Percentiles rank a stretch among this genome's conserved stretches.
phyloP scores from a whole-genome alignment of 2,797 vertebrate genomes.

The Acridotheres tristis region DNA sequence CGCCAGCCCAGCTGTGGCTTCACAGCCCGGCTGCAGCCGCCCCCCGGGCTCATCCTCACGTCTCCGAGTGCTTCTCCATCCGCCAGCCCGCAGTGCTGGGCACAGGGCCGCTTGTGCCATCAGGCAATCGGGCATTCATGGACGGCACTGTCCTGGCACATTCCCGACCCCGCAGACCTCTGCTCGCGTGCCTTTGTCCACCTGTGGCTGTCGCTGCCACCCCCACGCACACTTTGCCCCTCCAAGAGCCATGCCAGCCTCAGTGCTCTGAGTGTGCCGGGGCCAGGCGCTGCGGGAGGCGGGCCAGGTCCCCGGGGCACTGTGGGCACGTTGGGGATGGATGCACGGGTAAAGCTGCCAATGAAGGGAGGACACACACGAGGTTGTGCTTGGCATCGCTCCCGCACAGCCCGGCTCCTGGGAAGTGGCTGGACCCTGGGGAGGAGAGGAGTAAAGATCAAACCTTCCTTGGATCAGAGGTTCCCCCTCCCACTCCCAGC shows the following conservation, averaged over 20 bases:
- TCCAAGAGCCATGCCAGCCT: conserved; percentile 51
- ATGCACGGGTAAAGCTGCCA: conserved; percentile 75
- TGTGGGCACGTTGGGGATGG: conserved; percentile 69
- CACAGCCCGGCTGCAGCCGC: not conserved
- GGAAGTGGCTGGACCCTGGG: conserved; percentile 47
- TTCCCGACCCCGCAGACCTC: not conserved
- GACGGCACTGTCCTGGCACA: fast-evolving
- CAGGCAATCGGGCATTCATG: fast-evolving
- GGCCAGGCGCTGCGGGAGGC: conserved; percentile 77
- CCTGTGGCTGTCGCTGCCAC: fast-evolving
- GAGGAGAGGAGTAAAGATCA: conserved; percentile 2
- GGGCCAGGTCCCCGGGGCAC: conserved; percentile 76
- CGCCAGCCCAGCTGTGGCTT: not conserved
- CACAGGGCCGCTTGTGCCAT: not conserved
- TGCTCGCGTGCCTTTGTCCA: fast-evolving
- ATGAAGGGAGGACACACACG: conserved; percentile 72
- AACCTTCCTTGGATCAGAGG: not conserved
- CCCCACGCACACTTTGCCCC: not conserved
- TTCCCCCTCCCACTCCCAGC: not conserved
- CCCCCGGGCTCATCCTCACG: not conserved
- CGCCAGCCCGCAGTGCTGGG: fast-evolving
- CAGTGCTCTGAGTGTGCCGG: not conserved
- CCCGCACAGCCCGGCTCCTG: fast-evolving
- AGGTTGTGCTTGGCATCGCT: not conserved
- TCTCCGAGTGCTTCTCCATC: not conserved